Evolutionary conservation across 2,888 invertebrate genomes (phyloP).

Genomic region (Rotaria macrura): DNA sequence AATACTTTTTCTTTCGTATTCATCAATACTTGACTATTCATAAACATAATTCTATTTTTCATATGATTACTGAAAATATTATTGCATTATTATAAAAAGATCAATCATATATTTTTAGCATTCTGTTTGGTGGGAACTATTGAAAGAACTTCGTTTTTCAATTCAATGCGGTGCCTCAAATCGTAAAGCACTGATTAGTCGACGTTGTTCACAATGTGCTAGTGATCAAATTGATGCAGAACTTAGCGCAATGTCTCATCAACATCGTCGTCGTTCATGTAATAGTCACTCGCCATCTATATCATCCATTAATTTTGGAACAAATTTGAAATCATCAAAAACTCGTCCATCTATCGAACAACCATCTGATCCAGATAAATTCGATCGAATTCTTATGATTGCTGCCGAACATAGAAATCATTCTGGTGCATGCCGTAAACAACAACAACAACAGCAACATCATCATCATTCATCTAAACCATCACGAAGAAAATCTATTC

Average conservation of each 20-base stretch:
- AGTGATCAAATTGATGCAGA: neutral
- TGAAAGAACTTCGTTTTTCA: constrained; percentile 27
- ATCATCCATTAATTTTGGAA: neutral
- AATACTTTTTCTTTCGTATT: neutral
- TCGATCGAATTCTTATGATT: neutral
- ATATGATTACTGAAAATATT: no score
- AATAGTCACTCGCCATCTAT: neutral
- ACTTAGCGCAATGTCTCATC: neutral
- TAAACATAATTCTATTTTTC: no score
- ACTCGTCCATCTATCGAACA: neutral
- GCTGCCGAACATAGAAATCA: neutral
- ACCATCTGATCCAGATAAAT: neutral
- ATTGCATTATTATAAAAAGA: neutral
- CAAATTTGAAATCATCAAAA: neutral
- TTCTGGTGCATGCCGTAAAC: neutral
- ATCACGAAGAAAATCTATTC: neutral
- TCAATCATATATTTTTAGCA: neutral
- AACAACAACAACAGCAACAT: no score
- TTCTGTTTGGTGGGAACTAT: constrained; percentile 21
- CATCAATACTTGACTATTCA: no score
- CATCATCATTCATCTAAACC: neutral
- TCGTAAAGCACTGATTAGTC: neutral
- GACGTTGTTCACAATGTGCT: neutral
- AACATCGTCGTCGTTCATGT: neutral
- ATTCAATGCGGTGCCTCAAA: constrained; percentile 30